Base-by-base conservation (phyloP, 2,888 invertebrate species). In the Acholoe squamosa region DNA sequence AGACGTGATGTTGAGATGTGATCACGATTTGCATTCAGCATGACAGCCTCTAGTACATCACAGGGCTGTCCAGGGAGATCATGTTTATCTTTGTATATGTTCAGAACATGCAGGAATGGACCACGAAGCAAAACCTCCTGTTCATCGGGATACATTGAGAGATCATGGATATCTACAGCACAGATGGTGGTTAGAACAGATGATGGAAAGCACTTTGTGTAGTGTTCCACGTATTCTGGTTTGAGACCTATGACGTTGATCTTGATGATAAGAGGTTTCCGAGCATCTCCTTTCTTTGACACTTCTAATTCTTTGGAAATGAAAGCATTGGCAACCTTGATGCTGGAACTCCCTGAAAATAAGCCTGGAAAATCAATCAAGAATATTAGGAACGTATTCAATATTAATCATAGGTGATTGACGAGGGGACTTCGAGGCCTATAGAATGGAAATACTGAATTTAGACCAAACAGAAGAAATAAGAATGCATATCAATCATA, bases 71-170 rank as follows among this genome's bases (percentile, higher is more conserved):
- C 93, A 5, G 54, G 34, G 19, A 91, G 34, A 0, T 34, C 28
- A n/a, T 19, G 12, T 0, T 91, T 88, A 22, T 91, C 91, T 54
- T 91, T 88, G 61, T 91, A 91, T 33, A 93, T 43, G 71, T 92
- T 91, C 14, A 93, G 89, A 52, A 93, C 90, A n/a, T 92, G 91
- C 67, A 90, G 86, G 91, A 93, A 93, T 28, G 92, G 91, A 16
- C 93, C 93, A 16, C 93, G 90, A 0, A 93, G 91, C n/a, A 93
- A 90, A n/a, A 93, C 92, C 76, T 93, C 93, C 16, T 80, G 88
- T 71, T 93, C 93, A 0, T 89, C 84, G 16, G 91, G 92, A 84
- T 91, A 91, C 0, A 88, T 77, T n/a, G 93, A 93, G 0, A 93
- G 88, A 31, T 92, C 80, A 28, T 91, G 91, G n/a, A 93, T 92